Evolutionary conservation across 2,113 vertebrate species (phyloP), one percentile per base, ranked within the genome.

Genomic region (Perognathus longimembris): DNA sequence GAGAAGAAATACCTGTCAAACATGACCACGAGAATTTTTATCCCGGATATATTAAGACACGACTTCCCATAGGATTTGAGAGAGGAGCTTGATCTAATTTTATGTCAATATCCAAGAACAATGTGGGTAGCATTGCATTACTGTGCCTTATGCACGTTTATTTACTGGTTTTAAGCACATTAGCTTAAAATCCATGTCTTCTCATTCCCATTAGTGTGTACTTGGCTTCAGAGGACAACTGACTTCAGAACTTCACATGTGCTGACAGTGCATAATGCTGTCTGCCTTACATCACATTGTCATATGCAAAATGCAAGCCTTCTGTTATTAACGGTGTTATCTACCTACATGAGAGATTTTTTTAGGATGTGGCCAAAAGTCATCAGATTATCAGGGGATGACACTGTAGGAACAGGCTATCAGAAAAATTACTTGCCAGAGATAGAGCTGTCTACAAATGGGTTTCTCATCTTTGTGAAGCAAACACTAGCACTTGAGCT

Each of bases 1-100:
- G 45, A 78, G 83, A 89, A 78, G 83, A 89, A 67, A 57, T 0
- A 0, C 63, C 59, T 75, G 2, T 70, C 71, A 96, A 28, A 83
- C 81, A 81, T 75, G 15, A 77, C 24, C 28, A n/a, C 2, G 30
- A 75, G 45, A 77, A 74, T 93, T 92, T 92, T 93, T 59, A 85
- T 69, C 36, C 20, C 82, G 26, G 3, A 18, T 77, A 2, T 50
- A 57, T 1, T 69, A 9, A 22, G 15, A 59, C 15, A 93, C 24
- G 17, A 85, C 2, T 71, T 74, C 7, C 21, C 57, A 80, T 24
- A 38, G 30, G 17, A 88, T 1, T 81, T 74, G 11, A 4, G 34
- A 77, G 38, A 84, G 82, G 71, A 80, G 1, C 9, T 81, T 59
- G 40, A 87, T 67, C 32, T 59, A 76, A 87, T 64, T 94, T 75